These are phyloP conservation scores for Rhinopomastus cyanomelas DNA, from an alignment of 2,113 vertebrate species.

Conservation along the genomic window DNA sequence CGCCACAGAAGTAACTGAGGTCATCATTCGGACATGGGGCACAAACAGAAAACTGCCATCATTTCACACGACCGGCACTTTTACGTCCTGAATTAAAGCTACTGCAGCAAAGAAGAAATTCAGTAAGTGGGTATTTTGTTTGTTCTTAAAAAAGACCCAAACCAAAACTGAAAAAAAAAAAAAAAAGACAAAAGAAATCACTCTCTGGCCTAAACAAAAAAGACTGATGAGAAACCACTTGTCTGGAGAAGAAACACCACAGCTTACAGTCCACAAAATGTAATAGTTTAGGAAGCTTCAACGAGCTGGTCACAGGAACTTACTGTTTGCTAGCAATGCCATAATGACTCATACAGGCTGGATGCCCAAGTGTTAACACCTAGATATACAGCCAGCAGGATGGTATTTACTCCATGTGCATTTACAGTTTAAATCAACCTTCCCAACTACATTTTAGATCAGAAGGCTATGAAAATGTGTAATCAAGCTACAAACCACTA, in stretches of 20 bases:
- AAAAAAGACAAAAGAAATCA: not conserved
- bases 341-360: not conserved
- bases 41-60: accelerated
- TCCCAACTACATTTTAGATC: not conserved
- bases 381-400: not conserved
- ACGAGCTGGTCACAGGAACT: not conserved
- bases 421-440: not conserved
- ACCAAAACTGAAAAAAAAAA: not conserved
- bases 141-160: not conserved
- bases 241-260: not conserved
- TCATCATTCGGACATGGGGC: not conserved
- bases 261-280: not conserved
- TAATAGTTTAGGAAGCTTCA: not conserved
- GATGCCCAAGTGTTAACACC: not conserved
- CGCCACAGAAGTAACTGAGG: accelerated
- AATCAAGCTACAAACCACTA: not conserved
- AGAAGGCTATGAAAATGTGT: not conserved
- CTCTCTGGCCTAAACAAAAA: not conserved
- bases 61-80: not conserved
- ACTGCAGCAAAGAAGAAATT: not conserved
- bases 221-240: not conserved
- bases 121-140: not conserved
- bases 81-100: not conserved
- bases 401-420: not conserved
- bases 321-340: not conserved